Conservation (phyloP, 2,113 vertebrate genomes). For the Piliocolobus tephrosceles region DNA sequence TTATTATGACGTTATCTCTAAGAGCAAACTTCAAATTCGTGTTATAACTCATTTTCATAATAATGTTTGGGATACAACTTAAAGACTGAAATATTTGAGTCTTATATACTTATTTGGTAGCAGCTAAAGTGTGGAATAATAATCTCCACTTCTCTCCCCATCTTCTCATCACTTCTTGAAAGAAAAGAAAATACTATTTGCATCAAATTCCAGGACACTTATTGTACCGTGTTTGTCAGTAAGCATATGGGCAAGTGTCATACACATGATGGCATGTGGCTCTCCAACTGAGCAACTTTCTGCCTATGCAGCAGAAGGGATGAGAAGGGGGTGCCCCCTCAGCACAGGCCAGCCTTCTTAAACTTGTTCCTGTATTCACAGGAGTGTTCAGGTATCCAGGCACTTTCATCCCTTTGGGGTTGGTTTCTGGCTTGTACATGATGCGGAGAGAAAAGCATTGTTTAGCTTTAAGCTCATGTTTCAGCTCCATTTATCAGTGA, state of each 20-base stretch:
- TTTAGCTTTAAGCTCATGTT: not conserved
- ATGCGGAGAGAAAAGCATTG: not conserved
- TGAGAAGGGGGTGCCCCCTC: not conserved
- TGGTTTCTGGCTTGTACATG: not conserved
- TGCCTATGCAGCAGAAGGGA: not conserved
- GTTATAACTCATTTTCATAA: not conserved
- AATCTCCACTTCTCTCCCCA: not conserved
- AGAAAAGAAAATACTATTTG: not conserved
- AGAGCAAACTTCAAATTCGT: not conserved
- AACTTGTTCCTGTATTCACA: not conserved
- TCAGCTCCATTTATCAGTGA: not conserved
- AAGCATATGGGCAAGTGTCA: not conserved
- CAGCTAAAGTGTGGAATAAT: not conserved
- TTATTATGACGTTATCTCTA: not conserved
- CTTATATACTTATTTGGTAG: not conserved
- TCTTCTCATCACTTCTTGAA: not conserved
- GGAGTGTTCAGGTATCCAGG: too few relatives aligned
- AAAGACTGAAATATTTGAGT: not conserved
- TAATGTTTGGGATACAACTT: not conserved
- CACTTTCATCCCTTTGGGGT: not conserved
- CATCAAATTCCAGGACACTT: not conserved
- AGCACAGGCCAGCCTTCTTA: not conserved
- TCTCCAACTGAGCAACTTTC: not conserved
- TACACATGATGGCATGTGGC: not conserved
- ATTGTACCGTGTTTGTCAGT: not conserved